Evolutionary conservation across 2,797 vertebrate species (phyloP).

Genomic region (Pampus argenteus): DNA sequence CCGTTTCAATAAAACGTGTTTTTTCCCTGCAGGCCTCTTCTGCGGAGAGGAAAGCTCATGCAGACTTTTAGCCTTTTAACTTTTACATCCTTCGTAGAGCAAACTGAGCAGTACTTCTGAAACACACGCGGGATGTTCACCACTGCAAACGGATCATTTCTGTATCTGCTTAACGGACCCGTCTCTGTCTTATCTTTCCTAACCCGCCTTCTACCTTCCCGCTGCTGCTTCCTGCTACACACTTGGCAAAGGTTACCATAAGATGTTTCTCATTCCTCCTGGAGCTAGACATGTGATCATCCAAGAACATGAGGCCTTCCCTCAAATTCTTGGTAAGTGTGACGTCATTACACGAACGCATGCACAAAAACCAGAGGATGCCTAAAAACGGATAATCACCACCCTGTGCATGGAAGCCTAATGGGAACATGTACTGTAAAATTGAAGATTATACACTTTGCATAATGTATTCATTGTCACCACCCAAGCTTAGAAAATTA

Average conservation of each 20-base stretch:
- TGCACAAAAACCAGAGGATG: conserved; percentile 9
- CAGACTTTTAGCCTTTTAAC: conserved; percentile 9
- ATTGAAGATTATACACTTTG: conserved; percentile 28
- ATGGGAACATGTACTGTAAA: conserved; percentile 9
- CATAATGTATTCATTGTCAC: conserved; percentile 33
- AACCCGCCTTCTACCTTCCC: conserved; percentile 42
- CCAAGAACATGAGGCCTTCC: conserved; percentile 97
- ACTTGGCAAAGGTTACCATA: conserved; percentile 95
- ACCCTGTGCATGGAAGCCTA: neutral
- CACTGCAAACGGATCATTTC: conserved; percentile 75
- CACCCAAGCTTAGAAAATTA: conserved; percentile 9
- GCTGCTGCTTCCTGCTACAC: conserved; percentile 57
- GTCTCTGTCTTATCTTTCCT: conserved; percentile 86
- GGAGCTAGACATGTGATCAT: conserved; percentile 98
- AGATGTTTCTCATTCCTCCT: conserved; percentile 99
- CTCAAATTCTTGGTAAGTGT: conserved; percentile 99
- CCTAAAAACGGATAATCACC: neutral
- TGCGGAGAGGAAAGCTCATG: conserved; percentile 26
- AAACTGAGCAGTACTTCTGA: conserved; percentile 65
- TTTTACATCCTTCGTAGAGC: conserved; percentile 64
- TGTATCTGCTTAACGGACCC: conserved; percentile 79
- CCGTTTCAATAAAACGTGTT: conserved; percentile 52
- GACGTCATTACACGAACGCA: conserved; percentile 32
- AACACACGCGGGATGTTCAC: conserved; percentile 76
- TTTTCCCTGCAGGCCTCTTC: conserved; percentile 50